A percentile compares a stretch with the other conserved stretches of the same genome.
These are phyloP conservation scores for Protophormia terraenovae DNA, from an alignment of 2,888 invertebrate genomes.

Conservation along the genomic window DNA sequence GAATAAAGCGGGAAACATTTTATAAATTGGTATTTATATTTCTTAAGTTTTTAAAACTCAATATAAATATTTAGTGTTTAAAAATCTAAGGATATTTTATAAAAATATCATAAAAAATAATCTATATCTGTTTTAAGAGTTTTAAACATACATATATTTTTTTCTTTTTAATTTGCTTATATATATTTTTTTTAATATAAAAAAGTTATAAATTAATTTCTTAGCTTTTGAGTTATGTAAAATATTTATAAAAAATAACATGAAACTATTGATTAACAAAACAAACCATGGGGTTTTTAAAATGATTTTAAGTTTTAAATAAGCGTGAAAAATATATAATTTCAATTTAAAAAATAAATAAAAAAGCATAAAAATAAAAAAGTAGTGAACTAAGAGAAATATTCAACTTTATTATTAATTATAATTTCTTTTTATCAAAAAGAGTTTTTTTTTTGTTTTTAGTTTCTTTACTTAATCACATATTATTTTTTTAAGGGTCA, in stretches of 20 bases:
- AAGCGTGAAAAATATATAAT: conserved; percentile 20
- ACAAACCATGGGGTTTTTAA: neutral
- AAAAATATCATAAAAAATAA: too few species aligned
- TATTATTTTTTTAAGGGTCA: neutral
- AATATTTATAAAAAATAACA: neutral
- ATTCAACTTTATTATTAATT: conserved; percentile 31
- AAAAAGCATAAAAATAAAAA: conserved; percentile 24
- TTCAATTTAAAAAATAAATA: conserved; percentile 31
- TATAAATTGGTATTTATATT: too few species aligned
- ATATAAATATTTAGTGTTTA: too few species aligned
- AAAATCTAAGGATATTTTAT: too few species aligned
- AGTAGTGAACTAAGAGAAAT: conserved; percentile 13
- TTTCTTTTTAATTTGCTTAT: neutral
- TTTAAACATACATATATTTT: neutral
- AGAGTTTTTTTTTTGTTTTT: neutral
- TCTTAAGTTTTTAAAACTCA: too few species aligned
- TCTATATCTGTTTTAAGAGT: too few species aligned
- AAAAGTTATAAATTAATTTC: neutral
- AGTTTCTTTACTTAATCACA: conserved; percentile 44
- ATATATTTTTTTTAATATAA: neutral
- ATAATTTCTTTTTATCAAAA: conserved; percentile 33
- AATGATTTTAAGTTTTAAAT: conserved; percentile 13
- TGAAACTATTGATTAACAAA: neutral
- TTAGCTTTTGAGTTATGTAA: neutral
- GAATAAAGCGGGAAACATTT: too few species aligned